phyloP scores from a whole-genome alignment of 2,113 vertebrate species.

The Mastomys coucha region DNA sequence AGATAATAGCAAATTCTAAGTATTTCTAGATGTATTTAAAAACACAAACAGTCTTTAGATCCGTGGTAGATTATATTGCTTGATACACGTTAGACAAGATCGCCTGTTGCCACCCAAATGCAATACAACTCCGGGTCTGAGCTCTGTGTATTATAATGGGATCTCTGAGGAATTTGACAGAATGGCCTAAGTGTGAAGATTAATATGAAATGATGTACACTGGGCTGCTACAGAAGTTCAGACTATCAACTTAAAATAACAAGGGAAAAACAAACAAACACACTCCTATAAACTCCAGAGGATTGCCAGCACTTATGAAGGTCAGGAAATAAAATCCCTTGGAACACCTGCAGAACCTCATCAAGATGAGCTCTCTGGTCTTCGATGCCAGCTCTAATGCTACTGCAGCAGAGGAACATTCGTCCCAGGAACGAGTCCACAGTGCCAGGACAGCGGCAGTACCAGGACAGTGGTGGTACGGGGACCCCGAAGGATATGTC shows the following conservation, averaged over 20 bases:
- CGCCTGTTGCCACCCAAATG: background rate
- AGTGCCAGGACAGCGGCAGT: constrained; percentile 31
- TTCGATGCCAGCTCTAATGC: constrained; percentile 43
- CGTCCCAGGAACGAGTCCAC: constrained; percentile 31
- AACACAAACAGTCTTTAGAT: background rate
- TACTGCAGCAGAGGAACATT: constrained; percentile 32
- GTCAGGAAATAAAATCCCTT: constrained; percentile 46
- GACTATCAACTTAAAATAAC: constrained; percentile 4
- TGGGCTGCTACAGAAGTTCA: background rate
- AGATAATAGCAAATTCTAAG: constrained; percentile 14
- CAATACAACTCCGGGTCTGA: background rate
- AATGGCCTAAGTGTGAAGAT: constrained; percentile 14
- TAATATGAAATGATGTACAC: background rate
- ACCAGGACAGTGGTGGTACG: background rate
- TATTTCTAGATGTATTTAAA: background rate
- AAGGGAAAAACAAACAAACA: background rate
- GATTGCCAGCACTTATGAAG: background rate
- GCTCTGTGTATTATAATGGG: background rate
- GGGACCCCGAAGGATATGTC: constrained; percentile 1
- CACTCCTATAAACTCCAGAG: background rate
- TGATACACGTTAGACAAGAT: background rate
- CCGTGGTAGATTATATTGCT: background rate
- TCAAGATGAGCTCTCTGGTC: background rate
- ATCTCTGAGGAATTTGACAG: background rate
- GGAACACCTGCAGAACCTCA: background rate